These are phyloP conservation scores for Prionailurus bengalensis DNA, from an alignment of 2,113 vertebrate genomes.

Conservation along the genomic window DNA sequence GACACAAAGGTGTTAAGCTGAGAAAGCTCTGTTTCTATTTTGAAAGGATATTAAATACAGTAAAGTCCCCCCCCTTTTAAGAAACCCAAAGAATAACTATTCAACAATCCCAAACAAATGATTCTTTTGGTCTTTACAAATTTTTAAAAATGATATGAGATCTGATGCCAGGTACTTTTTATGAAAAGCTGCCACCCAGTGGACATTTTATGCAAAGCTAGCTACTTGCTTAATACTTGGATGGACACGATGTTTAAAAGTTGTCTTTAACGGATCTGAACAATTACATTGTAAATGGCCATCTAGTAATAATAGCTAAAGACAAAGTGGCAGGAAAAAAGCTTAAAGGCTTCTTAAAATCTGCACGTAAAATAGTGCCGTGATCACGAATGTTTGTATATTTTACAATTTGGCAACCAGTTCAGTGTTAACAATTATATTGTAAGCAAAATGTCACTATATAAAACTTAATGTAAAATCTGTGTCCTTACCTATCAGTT, in stretches of 20 bases:
- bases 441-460: neutral
- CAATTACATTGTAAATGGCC: neutral
- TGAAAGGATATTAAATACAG: conserved; percentile 27
- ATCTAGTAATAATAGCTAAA: neutral
- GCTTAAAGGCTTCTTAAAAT: neutral
- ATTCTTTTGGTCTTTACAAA: conserved; percentile 31
- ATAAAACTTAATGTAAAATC: neutral
- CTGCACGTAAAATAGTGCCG: neutral
- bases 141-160: neutral
- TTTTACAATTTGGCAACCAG: neutral
- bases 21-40: conserved; percentile 10
- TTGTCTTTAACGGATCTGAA: neutral
- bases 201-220: conserved; percentile 10
- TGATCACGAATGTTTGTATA: neutral
- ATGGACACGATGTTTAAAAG: neutral
- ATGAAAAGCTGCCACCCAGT: conserved; percentile 69
- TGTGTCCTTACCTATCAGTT: neutral
- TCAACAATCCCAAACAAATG: neutral
- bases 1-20: conserved; percentile 30
- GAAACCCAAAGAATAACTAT: neutral
- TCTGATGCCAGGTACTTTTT: neutral
- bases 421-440: neutral
- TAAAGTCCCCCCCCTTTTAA: neutral
- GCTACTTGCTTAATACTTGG: neutral
- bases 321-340: neutral